Evolutionary conservation across 2,888 invertebrate species (phyloP), one percentile per base, ranked within the genome.

Genomic region (Cheiracanthium punctorium): DNA sequence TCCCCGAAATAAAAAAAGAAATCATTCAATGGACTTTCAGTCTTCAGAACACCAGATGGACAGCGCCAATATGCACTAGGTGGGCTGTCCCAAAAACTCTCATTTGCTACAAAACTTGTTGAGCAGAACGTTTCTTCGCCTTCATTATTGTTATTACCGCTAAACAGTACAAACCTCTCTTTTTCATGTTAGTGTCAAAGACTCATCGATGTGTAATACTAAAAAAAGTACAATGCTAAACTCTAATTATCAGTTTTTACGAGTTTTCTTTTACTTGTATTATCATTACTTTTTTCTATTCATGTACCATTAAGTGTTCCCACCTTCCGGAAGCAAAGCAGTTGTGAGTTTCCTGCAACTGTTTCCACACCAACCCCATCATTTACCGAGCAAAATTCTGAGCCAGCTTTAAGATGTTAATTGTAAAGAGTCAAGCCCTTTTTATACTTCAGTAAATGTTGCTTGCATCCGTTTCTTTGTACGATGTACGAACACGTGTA

Each of bases 381-480:
- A 74, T 70, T 81, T 81, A 58, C 32, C 82, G 71, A n/a, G 58
- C 58, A 52, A 14, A 64, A 32, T 64, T 71, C 43, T 76, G n/a
- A 48, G 17, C 29, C 29, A 10, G 24, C 24, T 79, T 79, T 79
- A 75, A 75, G 71, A 43, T 76, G 41, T 43, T 76, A 82, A 81
- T 76, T 82, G 30, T 37, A n/a, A n/a, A n/a, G n/a, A n/a, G n/a
- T n/a, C n/a, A n/a, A n/a, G n/a, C n/a, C n/a, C n/a, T n/a, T n/a
- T n/a, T n/a, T n/a, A n/a, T n/a, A n/a, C n/a, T n/a, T n/a, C n/a
- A n/a, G 75, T 82, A 75, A 76, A 71, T 76, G 75, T 64, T 8
- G 20, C 14, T 28, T 7, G 30, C 69, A 82, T 82, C 82, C 82
- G 82, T 32, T 82, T 65, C 64, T 64, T 75, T 82, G 17, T 75